Percentiles rank a stretch among this genome's conserved stretches.
These are phyloP conservation scores for Pseudochirops corinnae DNA, from an alignment of 2,797 vertebrate species.

Conservation along the genomic window DNA sequence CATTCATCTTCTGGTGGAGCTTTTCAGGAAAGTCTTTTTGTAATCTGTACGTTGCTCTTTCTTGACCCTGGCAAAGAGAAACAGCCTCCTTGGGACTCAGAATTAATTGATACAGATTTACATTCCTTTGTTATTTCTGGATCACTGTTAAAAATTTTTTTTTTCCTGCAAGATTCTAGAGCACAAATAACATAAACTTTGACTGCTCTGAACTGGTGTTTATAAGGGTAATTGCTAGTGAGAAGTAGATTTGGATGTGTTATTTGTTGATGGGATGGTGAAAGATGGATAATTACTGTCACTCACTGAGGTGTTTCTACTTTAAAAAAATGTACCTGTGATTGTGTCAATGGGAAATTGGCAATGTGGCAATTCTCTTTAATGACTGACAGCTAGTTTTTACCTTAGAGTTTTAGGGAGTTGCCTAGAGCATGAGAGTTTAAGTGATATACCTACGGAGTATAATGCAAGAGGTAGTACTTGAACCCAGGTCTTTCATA, in stretches of 20 bases:
- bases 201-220: not conserved
- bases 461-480: not conserved
- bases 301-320: not conserved
- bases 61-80: slow-evolving; percentile 5
- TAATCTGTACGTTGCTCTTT: not conserved
- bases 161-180: not conserved
- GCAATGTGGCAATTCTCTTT: not conserved
- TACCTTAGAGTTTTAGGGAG: not conserved
- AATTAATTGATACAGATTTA: not conserved
- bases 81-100: not conserved
- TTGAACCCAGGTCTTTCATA: not conserved
- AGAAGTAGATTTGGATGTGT: not conserved
- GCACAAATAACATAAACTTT: not conserved
- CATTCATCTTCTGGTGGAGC: not conserved
- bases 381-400: not conserved
- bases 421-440: not conserved
- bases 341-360: not conserved
- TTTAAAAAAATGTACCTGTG: not conserved
- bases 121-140: not conserved
- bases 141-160: not conserved
- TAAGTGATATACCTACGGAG: not conserved
- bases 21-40: not conserved
- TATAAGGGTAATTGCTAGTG: not conserved
- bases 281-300: slow-evolving; percentile 15
- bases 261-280: not conserved